Base-by-base conservation (phyloP, 2,888 invertebrate genomes). In the Temnothorax rugatulus region DNA sequence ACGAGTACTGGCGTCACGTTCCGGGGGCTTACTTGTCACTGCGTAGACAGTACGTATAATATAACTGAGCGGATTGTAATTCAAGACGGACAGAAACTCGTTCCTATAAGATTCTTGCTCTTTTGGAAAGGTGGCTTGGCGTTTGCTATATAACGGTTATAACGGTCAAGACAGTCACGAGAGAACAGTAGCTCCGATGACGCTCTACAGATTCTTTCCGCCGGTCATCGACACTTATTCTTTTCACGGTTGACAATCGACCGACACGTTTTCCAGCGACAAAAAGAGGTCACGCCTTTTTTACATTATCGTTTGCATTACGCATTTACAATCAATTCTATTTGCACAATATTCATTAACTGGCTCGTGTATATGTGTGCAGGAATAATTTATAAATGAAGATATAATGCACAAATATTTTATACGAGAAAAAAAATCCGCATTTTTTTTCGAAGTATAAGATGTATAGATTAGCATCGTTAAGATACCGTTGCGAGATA, bases 121-220 rank as follows among this genome's bases (percentile, higher is more conserved):
- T 93, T 93, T 93, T 92, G 92, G 92, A 93, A 93, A 93, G 93
- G 92, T 88, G 85, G 84, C 77, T 82, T 86, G 88, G 84, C 88
- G 90, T 92, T 91, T 91, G 88, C n/a, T n/a, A 90, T 91, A 86
- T 93, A 93, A 93, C 93, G 93, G 93, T 91, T 88, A 87, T 91
- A 92, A 92, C 92, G 92, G 90, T 88, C 87, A 90, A 87, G 90
- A 91, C 88, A 90, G 90, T 88, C 87, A 85, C 87, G 82, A 85
- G 86, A 87, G 87, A 87, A 86, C 86, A 82, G 66, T 82, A 63
- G 86, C 86, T 87, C 76, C 85, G 69, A 88, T 91, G 86, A 84
- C 79, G 87, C 84, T 84, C 52, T 77, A 84, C 84, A 73, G 86
- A 87, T 90, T 90, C 88, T 88, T 89, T 86, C 74, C 66, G 29